Conservation (phyloP, 2,888 invertebrate genomes). For the Pristionchus maxplancki region DNA sequence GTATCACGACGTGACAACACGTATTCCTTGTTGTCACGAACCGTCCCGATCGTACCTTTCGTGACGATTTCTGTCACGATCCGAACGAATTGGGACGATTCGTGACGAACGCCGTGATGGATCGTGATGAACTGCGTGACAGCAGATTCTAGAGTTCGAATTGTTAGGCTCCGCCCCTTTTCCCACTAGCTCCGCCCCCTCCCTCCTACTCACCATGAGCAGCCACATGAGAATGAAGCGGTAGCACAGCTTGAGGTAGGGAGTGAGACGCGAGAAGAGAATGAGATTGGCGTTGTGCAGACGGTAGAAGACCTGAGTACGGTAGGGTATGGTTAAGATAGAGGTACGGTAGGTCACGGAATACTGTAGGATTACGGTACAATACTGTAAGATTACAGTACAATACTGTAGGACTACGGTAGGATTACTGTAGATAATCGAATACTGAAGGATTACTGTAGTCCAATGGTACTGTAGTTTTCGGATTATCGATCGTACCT, state of each 20-base stretch:
- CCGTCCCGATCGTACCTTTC: too few species aligned
- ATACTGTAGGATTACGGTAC: background rate
- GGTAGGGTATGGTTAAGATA: background rate
- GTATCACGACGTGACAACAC: too few species aligned
- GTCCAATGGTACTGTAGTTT: too few species aligned
- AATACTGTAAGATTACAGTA: background rate
- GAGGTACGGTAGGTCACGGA: background rate
- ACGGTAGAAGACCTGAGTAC: constrained; percentile 8
- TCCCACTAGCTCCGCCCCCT: background rate
- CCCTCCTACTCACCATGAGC: constrained; percentile 3
- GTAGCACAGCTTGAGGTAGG: constrained; percentile 15
- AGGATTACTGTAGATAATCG: too few species aligned
- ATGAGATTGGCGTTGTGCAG: background rate
- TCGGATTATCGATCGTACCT: background rate
- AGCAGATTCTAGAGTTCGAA: too few species aligned
- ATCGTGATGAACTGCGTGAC: too few species aligned
- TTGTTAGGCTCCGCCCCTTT: background rate
- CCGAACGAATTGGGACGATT: too few species aligned
- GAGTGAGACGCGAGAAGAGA: background rate
- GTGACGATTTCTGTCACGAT: too few species aligned
- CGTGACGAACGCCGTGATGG: too few species aligned
- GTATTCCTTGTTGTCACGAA: too few species aligned
- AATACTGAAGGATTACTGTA: too few species aligned
- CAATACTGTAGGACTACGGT: too few species aligned
- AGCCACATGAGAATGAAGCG: background rate